Conservation (phyloP, 2,888 invertebrate genomes). For the Papilio gigon region DNA sequence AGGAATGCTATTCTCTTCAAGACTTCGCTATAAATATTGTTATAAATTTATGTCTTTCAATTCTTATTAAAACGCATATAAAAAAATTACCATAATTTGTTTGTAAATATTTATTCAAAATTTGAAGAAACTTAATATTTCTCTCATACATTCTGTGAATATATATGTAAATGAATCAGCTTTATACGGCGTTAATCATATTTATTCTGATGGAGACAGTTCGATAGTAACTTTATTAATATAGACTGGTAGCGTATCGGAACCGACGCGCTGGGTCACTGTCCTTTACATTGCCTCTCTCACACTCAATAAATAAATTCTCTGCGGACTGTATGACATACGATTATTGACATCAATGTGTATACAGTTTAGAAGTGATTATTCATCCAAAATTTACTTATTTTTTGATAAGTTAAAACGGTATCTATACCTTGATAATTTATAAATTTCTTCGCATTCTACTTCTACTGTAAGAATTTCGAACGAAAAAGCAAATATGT, state of each 20-base stretch:
- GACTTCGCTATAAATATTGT: too few relatives aligned
- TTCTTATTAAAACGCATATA: too few relatives aligned
- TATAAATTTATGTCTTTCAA: too few relatives aligned
- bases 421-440: too few relatives aligned
- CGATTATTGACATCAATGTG: background rate
- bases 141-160: background rate
- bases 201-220: conserved; percentile 24
- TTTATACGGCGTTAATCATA: conserved; percentile 1
- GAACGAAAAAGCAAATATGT: too few relatives aligned
- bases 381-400: too few relatives aligned
- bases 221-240: conserved; percentile 31
- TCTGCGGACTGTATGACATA: conserved; percentile 2
- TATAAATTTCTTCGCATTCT: too few relatives aligned
- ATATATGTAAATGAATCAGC: background rate
- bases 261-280: conserved; percentile 48
- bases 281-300: conserved; percentile 43
- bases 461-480: too few relatives aligned
- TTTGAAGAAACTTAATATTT: background rate
- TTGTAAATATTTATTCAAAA: background rate
- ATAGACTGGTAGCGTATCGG: conserved; percentile 33
- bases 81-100: too few relatives aligned
- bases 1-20: too few relatives aligned
- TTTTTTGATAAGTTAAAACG: too few relatives aligned
- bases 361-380: background rate
- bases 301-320: conserved; percentile 28